A percentile compares a stretch with the other conserved stretches of the same genome.
Conservation (phyloP, 2,113 vertebrate genomes). For the Cynocephalus volans region DNA sequence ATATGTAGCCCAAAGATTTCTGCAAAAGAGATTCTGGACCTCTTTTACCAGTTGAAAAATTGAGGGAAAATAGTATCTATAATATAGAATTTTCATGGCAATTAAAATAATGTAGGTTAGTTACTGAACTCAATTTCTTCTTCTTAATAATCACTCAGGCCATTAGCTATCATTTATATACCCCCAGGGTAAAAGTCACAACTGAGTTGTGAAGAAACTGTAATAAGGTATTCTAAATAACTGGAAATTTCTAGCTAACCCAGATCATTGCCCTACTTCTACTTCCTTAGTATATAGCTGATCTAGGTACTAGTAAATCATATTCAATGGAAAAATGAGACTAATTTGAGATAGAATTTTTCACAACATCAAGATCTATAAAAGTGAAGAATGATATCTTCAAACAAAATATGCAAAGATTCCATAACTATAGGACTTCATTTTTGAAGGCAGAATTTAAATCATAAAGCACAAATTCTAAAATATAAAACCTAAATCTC, state of each 20-base stretch:
- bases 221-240: not conserved
- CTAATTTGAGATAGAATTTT: not conserved
- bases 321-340: not conserved
- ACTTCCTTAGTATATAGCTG: not conserved
- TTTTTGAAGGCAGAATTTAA: not conserved
- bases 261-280: slow-evolving; percentile 29
- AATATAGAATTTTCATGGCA: slow-evolving; percentile 32
- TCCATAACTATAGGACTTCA: not conserved
- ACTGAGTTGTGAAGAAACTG: not conserved
- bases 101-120: slow-evolving; percentile 54
- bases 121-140: slow-evolving; percentile 29
- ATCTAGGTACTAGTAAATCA: not conserved
- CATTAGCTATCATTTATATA: not conserved
- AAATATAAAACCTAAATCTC: not conserved
- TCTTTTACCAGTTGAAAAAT: not conserved
- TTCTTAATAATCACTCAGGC: not conserved
- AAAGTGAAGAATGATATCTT: not conserved
- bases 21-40: not conserved
- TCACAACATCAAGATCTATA: not conserved
- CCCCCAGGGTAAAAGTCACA: slow-evolving; percentile 5
- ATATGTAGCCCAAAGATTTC: not conserved
- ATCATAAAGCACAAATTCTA: not conserved
- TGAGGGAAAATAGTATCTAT: not conserved
- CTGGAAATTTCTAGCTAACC: slow-evolving; percentile 31
- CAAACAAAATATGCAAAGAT: not conserved